Base-by-base conservation (phyloP, 1,140 invertebrate species). In the Tachypleus tridentatus region DNA sequence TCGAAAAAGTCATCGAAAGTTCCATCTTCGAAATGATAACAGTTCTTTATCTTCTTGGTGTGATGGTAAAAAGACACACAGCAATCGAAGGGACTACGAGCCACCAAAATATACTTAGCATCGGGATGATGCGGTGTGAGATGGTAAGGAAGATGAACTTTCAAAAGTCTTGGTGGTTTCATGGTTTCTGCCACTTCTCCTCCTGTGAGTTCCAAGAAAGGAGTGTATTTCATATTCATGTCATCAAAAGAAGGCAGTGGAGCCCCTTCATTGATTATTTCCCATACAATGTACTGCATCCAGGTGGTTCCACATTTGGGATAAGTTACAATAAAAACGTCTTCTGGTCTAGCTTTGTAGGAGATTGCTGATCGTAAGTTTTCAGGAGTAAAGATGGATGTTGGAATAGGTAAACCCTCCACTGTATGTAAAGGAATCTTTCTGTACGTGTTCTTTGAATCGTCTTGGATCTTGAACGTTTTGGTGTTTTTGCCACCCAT, bases 11-110 rank as follows among this genome's bases (percentile, higher is more conserved):
- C 60, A 11, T 64, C 63, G 57, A 69, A 67, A 5, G 68, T 47
- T 50, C 51, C 51, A 50, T 62, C 50, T 29, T 29, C 29, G 29
- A 29, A 29, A 29, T 29, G 29, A 1, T 54, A 8, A 51, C 64
- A 61, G 4, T 48, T 48, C 11, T 56, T 49, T 10, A 62, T 54
- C 47, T 57, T 54, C 52, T 59, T 81, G 74, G 88, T 87, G 53
- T 91, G 82, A 76, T 91, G 85, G 73, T 86, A 93, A 75, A 85
- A 92, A 0, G 89, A 93, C 0, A 92, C 87, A 4, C 83, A 87
- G 3, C 90, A 85, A 74, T 93, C 90, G 75, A 91, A 89, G 0
- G 90, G 89, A 78, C 93, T 90, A 61, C 91, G 79, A 4, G 86
- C 85, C 0, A 91, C 83, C 71, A 89, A 91, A 5, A 91, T 79